Percentiles rank a stretch among this genome's conserved stretches.
These are phyloP conservation scores for Meandrina meandrites DNA, from an alignment of 92 coral and sea anemone genomes.

Conservation along the genomic window DNA sequence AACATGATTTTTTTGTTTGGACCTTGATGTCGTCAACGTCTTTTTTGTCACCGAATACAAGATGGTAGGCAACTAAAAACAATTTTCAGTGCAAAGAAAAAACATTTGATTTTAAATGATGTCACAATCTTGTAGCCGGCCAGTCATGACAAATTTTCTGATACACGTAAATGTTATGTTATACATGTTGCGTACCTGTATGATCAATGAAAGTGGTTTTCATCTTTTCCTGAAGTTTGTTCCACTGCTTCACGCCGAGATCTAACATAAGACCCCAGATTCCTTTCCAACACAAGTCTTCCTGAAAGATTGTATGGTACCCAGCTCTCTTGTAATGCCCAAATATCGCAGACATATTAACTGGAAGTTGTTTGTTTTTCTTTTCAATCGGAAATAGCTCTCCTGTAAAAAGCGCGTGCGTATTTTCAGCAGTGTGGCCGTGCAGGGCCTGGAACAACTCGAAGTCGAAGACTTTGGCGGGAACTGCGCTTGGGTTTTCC, in stretches of 20 bases:
- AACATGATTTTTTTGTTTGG: too few species aligned
- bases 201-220: slow-evolving; percentile 60
- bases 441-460: slow-evolving; percentile 84
- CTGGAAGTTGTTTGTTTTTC: slow-evolving; percentile 37
- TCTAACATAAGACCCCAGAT: slow-evolving; percentile 75
- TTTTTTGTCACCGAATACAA: too few species aligned
- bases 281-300: slow-evolving; percentile 83
- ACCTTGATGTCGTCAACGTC: too few species aligned
- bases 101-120: too few species aligned
- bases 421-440: slow-evolving; percentile 84
- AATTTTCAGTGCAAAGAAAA: not conserved
- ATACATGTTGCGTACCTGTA: slow-evolving; percentile 50
- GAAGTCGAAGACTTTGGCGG: slow-evolving; percentile 74
- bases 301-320: slow-evolving; percentile 83
- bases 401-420: slow-evolving; percentile 87
- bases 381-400: slow-evolving; percentile 48
- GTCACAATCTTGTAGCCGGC: not conserved
- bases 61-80: too few species aligned
- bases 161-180: too few species aligned
- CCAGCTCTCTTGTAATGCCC: slow-evolving; percentile 78
- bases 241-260: slow-evolving; percentile 56
- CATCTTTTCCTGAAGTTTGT: slow-evolving; percentile 40
- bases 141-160: too few species aligned
- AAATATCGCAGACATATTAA: slow-evolving; percentile 69
- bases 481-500: slow-evolving; percentile 35